Conservation (phyloP, 2,888 invertebrate species). For the Myopa testacea region DNA sequence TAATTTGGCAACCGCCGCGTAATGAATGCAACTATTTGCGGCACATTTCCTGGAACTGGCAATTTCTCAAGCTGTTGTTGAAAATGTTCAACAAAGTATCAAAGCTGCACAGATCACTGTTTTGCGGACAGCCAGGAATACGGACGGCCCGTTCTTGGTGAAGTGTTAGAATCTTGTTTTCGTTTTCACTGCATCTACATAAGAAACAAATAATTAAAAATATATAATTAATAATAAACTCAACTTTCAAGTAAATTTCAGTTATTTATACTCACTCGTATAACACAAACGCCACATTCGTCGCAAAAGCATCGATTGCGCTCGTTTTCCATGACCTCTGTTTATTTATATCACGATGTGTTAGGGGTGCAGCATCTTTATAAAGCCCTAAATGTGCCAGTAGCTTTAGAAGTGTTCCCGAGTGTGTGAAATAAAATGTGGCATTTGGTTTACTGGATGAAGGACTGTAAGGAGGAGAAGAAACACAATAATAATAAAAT, state of each 20-base stretch:
- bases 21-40: conserved; percentile 42
- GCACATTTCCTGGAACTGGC: conserved; percentile 78
- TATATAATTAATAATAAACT: not conserved
- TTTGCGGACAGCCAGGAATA: conserved; percentile 76
- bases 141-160: conserved; percentile 81
- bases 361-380: conserved; percentile 74
- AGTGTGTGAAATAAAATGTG: conserved; percentile 83
- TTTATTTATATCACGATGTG: conserved; percentile 70
- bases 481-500: not conserved
- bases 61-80: conserved; percentile 73
- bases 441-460: conserved; percentile 67
- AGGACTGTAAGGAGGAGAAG: conserved; percentile 49
- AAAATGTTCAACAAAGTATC: conserved; percentile 72
- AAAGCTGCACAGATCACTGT: conserved; percentile 75
- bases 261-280: conserved; percentile 72
- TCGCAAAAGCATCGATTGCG: conserved; percentile 81
- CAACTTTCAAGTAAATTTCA: not conserved
- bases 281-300: conserved; percentile 82
- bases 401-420: conserved; percentile 83
- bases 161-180: conserved; percentile 73
- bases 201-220: not conserved
- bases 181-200: conserved; percentile 70
- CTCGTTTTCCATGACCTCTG: conserved; percentile 73
- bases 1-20: too few species aligned
- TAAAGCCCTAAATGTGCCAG: conserved; percentile 80